Base-by-base conservation (phyloP, 2,113 vertebrate species). In the Lamprologus lemairii region DNA sequence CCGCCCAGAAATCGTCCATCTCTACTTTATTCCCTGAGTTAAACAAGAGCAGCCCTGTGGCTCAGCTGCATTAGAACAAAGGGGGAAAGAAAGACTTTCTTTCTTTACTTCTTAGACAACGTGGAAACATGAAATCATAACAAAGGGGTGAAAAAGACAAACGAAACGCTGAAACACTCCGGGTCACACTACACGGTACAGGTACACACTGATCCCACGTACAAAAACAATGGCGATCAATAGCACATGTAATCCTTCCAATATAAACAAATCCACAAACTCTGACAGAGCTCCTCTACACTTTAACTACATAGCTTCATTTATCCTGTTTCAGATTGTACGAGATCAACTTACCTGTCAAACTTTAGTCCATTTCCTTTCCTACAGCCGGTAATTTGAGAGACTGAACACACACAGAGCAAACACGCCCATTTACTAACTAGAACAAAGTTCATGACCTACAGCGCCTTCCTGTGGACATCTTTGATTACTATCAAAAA, bases 1-100 rank as follows among this genome's bases (percentile, higher is more conserved):
- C 58, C 1, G 60, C 78, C 94, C 96, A 92, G 35, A 96, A 42
- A 1, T 94, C 95, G 88, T 97, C 98, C 98, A 99, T 98, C 42
- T 89, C 82, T 83, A 14, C 51, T 84, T 96, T 96, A 95, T 97
- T 97, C 65, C 63, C 81, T 85, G 53, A 85, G 71, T 37, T 75
- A 21, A 65, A 13, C 4, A 31, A 33, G 45, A 54, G 53, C 47
- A 85, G 85, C 63, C 68, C 86, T 6, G 75, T 58, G 84, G 87
- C 88, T 91, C 78, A 82, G 88, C 33, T 60, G 33, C 6, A n/a
- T 23, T 9, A 5, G n/a, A 7, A 26, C 10, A 26, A 60, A 53
- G 3, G 23, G 5, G 12, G 14, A 9, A 28, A 49, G 16, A 49
- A 11, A 49, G 4, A 28, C 10, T 78, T 31, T 31, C 6, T 28